Evolutionary conservation across 37 sponge, comb jelly and placozoan genomes (phyloP).

Genomic region (Cladorhizidae sp.): DNA sequence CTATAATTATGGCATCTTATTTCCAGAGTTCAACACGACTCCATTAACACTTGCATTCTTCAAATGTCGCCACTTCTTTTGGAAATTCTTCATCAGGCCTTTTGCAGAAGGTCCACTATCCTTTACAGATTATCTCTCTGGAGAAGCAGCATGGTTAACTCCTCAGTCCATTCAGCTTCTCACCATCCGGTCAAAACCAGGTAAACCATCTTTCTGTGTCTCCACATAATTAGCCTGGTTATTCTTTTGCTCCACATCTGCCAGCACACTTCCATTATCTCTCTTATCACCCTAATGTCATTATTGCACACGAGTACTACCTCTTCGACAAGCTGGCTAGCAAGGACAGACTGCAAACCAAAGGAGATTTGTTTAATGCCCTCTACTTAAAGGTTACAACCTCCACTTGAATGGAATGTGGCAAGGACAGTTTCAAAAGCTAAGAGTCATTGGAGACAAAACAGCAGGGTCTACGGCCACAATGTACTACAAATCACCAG

Average conservation of each 20-base stretch:
- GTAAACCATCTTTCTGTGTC: background rate
- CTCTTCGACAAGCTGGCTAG: conserved; percentile 22
- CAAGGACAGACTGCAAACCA: background rate
- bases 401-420: conserved; percentile 20
- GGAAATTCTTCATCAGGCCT: no score
- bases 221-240: no score
- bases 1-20: no score
- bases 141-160: background rate
- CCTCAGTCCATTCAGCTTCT: background rate
- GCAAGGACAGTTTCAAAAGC: conserved; percentile 42
- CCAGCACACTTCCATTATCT: conserved; percentile 1
- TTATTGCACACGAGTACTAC: conserved; percentile 58
- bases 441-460: conserved; percentile 57
- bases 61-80: no score
- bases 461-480: conserved; percentile 41
- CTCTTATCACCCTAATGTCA: conserved; percentile 42
- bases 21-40: no score
- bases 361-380: conserved; percentile 12
- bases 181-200: background rate
- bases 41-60: no score
- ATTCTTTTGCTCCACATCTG: conserved; percentile 5
- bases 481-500: background rate
- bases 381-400: conserved; percentile 57
- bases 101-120: no score
- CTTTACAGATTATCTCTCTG: no score